Base-by-base conservation (phyloP, 2,888 invertebrate species). In the Thyatira batis region DNA sequence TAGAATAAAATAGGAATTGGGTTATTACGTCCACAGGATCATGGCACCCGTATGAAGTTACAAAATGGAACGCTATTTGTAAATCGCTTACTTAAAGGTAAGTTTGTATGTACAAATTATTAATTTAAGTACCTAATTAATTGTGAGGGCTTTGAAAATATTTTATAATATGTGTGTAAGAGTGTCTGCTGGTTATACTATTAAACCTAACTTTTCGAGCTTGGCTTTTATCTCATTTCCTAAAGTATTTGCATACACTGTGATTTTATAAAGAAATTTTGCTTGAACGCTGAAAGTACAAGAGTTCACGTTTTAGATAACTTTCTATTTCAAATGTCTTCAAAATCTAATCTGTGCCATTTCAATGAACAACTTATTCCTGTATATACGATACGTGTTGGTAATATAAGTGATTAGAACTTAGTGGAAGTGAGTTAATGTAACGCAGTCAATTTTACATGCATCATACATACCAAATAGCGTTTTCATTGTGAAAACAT, bases 381-480 rank as follows among this genome's bases (percentile, higher is more conserved):
- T 86, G 81, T 83, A 85, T 78, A 85, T 84, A 82, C 65, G 61
- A 85, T 84, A 82, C 65, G 61, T 69, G 17, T 72, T 75, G 58
- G 58, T 67, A 63, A 60, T 71, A 56, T 60, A 65, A 60, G 54
- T 55, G 53, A 52, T 53, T 59, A 65, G 56, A 58, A 58, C 54
- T 50, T 61, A 55, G 65, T 63, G 68, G 65, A 72, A 60, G 68
- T 77, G 80, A 78, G 65, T 71, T 70, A 80, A 73, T 58, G 82
- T 73, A 87, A 88, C 86, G 81, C 87, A 82, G 90, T 91, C 89
- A 90, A 91, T 91, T 90, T 79, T 73, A 69, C 68, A 75, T 74
- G 76, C 78, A 75, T 75, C 78, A 75, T 74, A 73, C 61, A 66
- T 77, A 84, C 82, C 80, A 78, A 82, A 78, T 62, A 71, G 65